Conservation (phyloP, 2,113 vertebrate genomes). For the Pionites leucogaster region DNA sequence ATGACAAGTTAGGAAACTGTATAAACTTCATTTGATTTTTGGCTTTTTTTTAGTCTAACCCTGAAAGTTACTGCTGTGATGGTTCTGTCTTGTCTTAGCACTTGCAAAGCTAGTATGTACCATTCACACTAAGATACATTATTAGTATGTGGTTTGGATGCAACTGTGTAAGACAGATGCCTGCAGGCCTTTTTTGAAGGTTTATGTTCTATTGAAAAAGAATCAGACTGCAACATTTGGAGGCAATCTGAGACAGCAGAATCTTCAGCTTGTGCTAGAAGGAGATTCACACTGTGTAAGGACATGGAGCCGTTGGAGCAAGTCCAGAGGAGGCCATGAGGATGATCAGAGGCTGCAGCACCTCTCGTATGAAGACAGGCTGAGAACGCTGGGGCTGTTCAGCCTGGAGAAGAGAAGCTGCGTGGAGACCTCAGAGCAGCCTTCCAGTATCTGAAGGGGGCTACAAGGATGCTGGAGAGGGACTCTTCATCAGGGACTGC, state of each 20-base stretch:
- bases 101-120: background rate
- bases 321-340: background rate
- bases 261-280: background rate
- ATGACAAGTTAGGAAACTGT: background rate
- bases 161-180: background rate
- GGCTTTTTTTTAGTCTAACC: background rate
- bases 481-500: too few relatives aligned
- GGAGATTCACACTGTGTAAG: too few relatives aligned
- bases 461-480: too few relatives aligned
- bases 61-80: background rate
- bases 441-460: too few relatives aligned
- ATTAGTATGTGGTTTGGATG: background rate
- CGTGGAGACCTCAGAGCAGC: too few relatives aligned
- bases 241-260: background rate
- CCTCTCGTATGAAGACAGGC: rapidly evolving
- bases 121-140: background rate
- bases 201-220: background rate
- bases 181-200: background rate
- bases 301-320: too few relatives aligned
- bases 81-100: background rate
- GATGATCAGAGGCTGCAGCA: background rate
- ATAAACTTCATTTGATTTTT: background rate
- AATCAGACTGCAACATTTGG: background rate
- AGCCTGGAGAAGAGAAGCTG: too few relatives aligned
- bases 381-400: background rate